Conservation (phyloP, 2,113 vertebrate species). For the Nematolebias whitei region DNA sequence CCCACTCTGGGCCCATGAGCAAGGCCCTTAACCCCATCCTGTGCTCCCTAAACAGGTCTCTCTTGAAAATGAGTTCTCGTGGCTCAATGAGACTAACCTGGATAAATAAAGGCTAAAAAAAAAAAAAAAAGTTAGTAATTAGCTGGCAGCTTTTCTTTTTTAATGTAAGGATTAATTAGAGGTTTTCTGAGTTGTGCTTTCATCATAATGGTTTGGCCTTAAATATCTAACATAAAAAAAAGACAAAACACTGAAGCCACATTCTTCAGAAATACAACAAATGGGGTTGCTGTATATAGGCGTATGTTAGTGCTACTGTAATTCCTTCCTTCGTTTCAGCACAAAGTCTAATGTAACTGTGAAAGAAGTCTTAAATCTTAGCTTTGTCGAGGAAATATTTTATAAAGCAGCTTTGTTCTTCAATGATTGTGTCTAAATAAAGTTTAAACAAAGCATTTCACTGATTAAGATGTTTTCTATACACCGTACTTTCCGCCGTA, state of each 20-base stretch:
- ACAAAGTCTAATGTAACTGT: slow-evolving; percentile 16
- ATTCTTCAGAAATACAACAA: not conserved
- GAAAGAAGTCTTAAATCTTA: slow-evolving; percentile 30
- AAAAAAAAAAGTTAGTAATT: too few species aligned
- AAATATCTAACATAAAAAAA: not conserved
- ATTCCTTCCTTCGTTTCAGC: not conserved
- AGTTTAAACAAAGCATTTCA: slow-evolving; percentile 21
- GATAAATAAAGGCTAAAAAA: too few species aligned
- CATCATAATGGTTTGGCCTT: slow-evolving; percentile 27
- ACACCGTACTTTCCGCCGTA: too few species aligned
- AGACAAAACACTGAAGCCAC: not conserved
- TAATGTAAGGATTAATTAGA: slow-evolving; percentile 9
- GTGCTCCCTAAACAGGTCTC: too few species aligned
- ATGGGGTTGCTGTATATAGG: slow-evolving; percentile 35
- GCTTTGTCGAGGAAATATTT: slow-evolving; percentile 17
- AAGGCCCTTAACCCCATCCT: too few species aligned
- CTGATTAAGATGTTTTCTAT: too few species aligned
- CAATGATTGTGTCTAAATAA: slow-evolving; percentile 38
- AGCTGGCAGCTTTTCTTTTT: slow-evolving; percentile 23
- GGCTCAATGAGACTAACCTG: too few species aligned
- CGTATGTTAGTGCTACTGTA: slow-evolving; percentile 21
- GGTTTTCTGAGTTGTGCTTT: slow-evolving; percentile 6
- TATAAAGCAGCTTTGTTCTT: slow-evolving; percentile 37
- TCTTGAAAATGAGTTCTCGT: too few species aligned
- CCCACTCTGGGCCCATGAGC: too few species aligned